Evolutionary conservation across 2,888 invertebrate genomes (phyloP), one percentile per base, ranked within the genome.

Genomic region (Thecophora atra): DNA sequence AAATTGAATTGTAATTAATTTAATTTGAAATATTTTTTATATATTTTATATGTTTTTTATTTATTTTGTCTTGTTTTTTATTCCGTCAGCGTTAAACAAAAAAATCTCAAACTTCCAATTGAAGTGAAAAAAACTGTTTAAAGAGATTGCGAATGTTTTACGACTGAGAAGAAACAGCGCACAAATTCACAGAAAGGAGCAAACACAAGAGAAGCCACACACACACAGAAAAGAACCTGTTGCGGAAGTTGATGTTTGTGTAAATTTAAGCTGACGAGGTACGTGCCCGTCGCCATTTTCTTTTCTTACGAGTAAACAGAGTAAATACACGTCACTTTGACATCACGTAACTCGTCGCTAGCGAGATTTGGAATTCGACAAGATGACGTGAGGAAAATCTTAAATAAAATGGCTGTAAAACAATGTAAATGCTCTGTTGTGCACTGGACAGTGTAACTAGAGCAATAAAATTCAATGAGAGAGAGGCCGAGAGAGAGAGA

Each of bases 251-350:
- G 28, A 30, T 28, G 26, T 44, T 64, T 42, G 28, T n/a, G 44
- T 68, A 6, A 58, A 68, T 42, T 56, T 68, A 15, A 58, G 58
- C 37, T 68, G 26, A n/a, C 26, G 21, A 30, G 21, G n/a, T 52
- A 70, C 70, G 70, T 70, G 70, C 37, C 21, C 51, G 51, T 19
- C 26, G 64, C 47, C 70, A 63, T 70, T 30, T 70, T 62, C 51
- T 30, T 52, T 21, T 6, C 30, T n/a, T 44, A 60, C 58, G 28
- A n/a, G 52, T 3, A 21, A 17, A 6, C 44, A 6, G 11, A 19
- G 69, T 58, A 4, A 8, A 30, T 30, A 30, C 4, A 6, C 4
- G 8, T 8, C 8, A 30, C 30, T 30, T 4, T 69, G 69, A 47
- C 60, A 47, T 69, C 69, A 69, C 69, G 69, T 69, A 70, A 24